A percentile compares a stretch with the other conserved stretches of the same genome.
These are phyloP conservation scores for Phallusia fumigata DNA, from an alignment of 23 tunicate genomes.

Conservation along the genomic window DNA sequence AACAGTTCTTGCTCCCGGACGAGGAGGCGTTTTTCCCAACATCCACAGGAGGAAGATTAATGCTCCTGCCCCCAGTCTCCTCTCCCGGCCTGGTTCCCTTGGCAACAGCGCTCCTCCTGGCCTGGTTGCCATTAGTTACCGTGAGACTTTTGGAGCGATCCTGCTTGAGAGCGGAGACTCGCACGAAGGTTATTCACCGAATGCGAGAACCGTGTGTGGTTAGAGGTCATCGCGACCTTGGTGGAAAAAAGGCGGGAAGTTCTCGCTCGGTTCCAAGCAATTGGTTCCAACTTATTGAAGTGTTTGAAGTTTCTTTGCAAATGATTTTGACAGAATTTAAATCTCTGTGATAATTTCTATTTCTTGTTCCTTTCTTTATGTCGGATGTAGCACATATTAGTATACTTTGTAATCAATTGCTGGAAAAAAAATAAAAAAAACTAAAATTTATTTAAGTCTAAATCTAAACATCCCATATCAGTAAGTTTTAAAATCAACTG, in stretches of 20 bases:
- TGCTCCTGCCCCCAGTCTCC: neutral
- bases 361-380: no score
- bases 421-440: no score
- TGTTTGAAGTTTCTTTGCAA: no score
- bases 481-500: no score
- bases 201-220: slow-evolving; percentile 5
- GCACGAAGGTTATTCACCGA: slow-evolving; percentile 1
- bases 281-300: no score
- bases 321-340: no score
- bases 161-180: neutral
- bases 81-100: neutral
- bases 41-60: slow-evolving; percentile 1
- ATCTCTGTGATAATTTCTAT: no score
- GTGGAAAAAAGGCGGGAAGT: neutral
- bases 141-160: slow-evolving; percentile 4
- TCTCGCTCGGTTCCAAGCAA: no score
- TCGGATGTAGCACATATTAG: no score
- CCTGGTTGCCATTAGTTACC: neutral
- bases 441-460: no score
- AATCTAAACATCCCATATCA: no score
- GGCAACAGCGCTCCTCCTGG: neutral
- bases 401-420: no score
- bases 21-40: neutral
- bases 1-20: neutral
- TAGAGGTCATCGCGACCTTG: slow-evolving; percentile 8